Evolutionary conservation across 1,140 invertebrate genomes (phyloP), one percentile per base, ranked within the genome.

Genomic region (Onthophagus taurus): DNA sequence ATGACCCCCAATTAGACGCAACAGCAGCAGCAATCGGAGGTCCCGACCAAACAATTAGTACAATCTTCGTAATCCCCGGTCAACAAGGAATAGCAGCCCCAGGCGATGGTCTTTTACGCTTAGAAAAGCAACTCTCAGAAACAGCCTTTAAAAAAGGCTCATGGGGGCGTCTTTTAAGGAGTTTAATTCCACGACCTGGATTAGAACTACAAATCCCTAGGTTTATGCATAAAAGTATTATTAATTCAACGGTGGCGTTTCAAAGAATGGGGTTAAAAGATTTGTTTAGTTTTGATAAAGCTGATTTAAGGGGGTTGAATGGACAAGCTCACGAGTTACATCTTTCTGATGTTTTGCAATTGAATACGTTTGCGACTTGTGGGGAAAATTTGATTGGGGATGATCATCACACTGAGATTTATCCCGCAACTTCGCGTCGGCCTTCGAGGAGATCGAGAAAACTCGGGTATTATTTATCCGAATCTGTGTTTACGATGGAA

Each of bases 161-260:
- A 2, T 87, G 84, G 83, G 76, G 81, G 20, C 76, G 80, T 36
- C 54, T 89, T 8, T 68, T 89, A 7, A 74, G 80, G 8, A 75
- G 80, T 1, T 62, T 88, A 2, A 74, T 85, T 47, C 81, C 81
- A 18, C 68, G 84, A 1, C 72, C 77, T 3, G 80, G 81, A 0
- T 66, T 89, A 30, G 85, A 89, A 61, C 65, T 88, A 3, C 85
- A 89, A 58, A 72, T 90, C 30, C 87, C 87, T 0, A 75, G 85
- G 49, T 88, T 89, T 57, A 83, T 81, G 23, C 87, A 89, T 50
- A 71, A 81, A 34, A 87, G 85, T 0, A 72, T 85, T 0, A 74
- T 89, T 2, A 89, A 90, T 53, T 74, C 84, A 1, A 83, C 85
- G 0, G 70, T 75, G 2, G 79, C 84, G 1, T 65, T 89, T 21